These are phyloP conservation scores for Chrysogorgia sp. DNA, from an alignment of 92 coral and sea anemone species.

Conservation along the genomic window DNA sequence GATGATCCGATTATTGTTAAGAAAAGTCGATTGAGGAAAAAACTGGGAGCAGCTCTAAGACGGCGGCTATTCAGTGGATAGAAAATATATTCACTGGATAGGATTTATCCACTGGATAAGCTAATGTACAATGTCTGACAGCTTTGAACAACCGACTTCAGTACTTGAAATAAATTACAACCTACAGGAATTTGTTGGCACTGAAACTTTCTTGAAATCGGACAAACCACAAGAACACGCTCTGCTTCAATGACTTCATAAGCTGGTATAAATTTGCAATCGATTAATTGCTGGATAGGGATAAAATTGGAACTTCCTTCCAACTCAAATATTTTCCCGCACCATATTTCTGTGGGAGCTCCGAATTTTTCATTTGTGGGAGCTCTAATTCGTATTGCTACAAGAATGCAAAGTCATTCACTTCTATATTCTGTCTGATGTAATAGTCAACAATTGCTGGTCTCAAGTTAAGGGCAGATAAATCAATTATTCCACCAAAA, in stretches of 20 bases:
- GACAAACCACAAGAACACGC: conserved; percentile 24
- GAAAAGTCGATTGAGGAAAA: no score
- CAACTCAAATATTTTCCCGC: conserved; percentile 60
- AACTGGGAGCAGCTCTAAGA: no score
- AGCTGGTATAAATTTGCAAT: conserved; percentile 41
- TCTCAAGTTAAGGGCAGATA: conserved; percentile 57
- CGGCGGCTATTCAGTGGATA: no score
- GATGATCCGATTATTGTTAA: no score
- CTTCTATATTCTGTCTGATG: conserved; percentile 54
- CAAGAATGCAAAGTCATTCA: conserved; percentile 60
- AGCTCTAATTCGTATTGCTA: conserved; percentile 53
- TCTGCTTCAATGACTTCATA: conserved; percentile 14
- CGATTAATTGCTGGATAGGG: conserved; percentile 64
- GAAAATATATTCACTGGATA: no score
- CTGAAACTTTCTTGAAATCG: conserved; percentile 32
- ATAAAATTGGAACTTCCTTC: conserved; percentile 70
- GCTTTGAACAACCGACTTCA: no score
- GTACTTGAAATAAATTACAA: no score
- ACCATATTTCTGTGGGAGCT: conserved; percentile 67
- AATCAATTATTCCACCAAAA: conserved; percentile 53
- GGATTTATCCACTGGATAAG: no score
- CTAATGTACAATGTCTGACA: no score
- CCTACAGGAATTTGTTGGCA: no score
- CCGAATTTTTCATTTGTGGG: conserved; percentile 51
- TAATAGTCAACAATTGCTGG: conserved; percentile 65